phyloP scores from a whole-genome alignment of 1,140 invertebrate genomes.

The Caerostris darwini region DNA sequence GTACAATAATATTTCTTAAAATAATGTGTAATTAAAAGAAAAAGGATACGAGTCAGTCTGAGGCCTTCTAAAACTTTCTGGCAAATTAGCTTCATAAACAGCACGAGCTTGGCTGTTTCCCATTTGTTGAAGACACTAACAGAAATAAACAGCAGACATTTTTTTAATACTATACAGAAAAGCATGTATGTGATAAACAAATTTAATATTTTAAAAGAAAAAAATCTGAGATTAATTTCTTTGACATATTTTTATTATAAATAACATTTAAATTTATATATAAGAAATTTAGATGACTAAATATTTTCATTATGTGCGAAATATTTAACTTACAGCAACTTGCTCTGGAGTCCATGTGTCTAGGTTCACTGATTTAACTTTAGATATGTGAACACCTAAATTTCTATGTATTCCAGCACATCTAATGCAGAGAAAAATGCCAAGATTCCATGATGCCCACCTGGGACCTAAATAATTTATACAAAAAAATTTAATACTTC shows the following conservation, averaged over 20 bases:
- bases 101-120: conserved; percentile 96
- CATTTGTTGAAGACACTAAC: conserved; percentile 95
- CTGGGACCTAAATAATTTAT: conserved; percentile 88
- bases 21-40: neutral
- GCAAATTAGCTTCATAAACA: conserved; percentile 98
- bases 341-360: conserved; percentile 99
- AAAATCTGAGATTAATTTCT: neutral
- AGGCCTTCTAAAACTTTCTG: conserved; percentile 95
- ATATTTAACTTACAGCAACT: conserved; percentile 87
- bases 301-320: neutral
- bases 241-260: neutral
- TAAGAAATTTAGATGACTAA: neutral
- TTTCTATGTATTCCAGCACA: conserved; percentile 99
- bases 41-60: conserved; percentile 90
- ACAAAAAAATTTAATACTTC: too few species aligned
- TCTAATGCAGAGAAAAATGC: conserved; percentile 98
- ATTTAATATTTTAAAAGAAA: neutral
- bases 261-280: neutral
- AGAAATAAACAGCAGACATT: conserved; percentile 11
- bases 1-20: neutral
- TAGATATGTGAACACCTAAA: conserved; percentile 98
- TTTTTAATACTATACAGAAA: neutral
- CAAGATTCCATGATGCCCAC: conserved; percentile 99
- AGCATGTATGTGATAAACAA: neutral
- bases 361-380: conserved; percentile 98